phyloP scores from a whole-genome alignment of 1,140 invertebrate species.

The Bradysia coprophila region DNA sequence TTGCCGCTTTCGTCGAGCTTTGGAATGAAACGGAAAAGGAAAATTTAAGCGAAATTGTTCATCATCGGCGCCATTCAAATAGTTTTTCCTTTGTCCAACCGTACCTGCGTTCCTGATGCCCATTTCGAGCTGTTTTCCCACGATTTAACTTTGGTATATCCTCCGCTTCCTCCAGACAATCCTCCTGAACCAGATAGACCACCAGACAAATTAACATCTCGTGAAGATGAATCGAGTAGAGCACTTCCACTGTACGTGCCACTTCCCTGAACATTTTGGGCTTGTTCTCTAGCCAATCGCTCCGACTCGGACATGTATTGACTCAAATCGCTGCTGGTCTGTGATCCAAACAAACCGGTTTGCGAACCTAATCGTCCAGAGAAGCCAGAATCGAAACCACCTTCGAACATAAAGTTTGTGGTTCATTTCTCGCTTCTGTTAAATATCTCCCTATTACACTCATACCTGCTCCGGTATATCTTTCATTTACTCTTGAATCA shows the following conservation, averaged over 20 bases:
- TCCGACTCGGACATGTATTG: slow-evolving; percentile 9
- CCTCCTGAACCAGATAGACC: neutral
- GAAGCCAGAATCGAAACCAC: slow-evolving; percentile 1
- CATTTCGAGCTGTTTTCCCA: slow-evolving; percentile 24
- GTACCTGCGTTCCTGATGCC: slow-evolving; percentile 20
- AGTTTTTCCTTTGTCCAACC: neutral
- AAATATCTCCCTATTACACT: no score
- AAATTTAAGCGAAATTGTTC: no score
- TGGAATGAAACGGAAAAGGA: slow-evolving; percentile 6
- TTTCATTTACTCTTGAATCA: no score
- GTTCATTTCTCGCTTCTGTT: no score
- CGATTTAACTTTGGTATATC: slow-evolving; percentile 16
- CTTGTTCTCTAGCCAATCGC: slow-evolving; percentile 9
- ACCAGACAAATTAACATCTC: slow-evolving; percentile 7
- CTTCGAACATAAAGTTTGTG: no score
- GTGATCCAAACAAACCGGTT: neutral
- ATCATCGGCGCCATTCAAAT: neutral
- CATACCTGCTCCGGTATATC: no score
- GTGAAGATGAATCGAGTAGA: slow-evolving; percentile 3
- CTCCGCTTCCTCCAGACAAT: slow-evolving; percentile 8
- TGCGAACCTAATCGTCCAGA: neutral
- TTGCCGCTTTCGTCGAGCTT: slow-evolving; percentile 15
- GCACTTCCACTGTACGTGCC: slow-evolving; percentile 7
- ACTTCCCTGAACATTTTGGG: slow-evolving; percentile 5
- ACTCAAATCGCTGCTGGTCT: neutral